These are phyloP conservation scores for Tetragonisca angustula DNA, from an alignment of 2,888 invertebrate species.

Conservation along the genomic window DNA sequence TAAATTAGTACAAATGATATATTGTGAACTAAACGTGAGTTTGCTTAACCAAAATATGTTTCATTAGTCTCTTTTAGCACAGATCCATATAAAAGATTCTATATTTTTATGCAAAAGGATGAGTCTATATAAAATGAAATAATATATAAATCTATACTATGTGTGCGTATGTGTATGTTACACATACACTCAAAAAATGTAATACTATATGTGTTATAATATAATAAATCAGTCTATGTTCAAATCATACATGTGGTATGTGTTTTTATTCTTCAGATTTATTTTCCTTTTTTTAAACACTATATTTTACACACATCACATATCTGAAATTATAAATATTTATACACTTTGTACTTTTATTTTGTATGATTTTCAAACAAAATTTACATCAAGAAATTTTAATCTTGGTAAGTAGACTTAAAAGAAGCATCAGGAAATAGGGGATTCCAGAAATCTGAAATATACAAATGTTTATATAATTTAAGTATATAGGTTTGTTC, in stretches of 20 bases:
- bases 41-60: constrained; percentile 70
- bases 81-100: constrained; percentile 80
- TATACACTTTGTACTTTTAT: background rate
- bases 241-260: constrained; percentile 62
- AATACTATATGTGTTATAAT: constrained; percentile 82
- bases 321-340: background rate
- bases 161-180: constrained; percentile 58
- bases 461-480: background rate
- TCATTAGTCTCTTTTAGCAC: constrained; percentile 76
- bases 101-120: constrained; percentile 83
- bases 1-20: constrained; percentile 30
- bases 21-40: constrained; percentile 38
- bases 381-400: background rate
- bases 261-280: constrained; percentile 11
- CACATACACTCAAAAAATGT: constrained; percentile 77
- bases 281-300: constrained; percentile 12
- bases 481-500: background rate
- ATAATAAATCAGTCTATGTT: constrained; percentile 83
- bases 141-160: constrained; percentile 81
- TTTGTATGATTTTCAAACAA: background rate
- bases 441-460: constrained; percentile 83
- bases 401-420: constrained; percentile 38
- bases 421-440: constrained; percentile 77
- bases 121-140: constrained; percentile 78
- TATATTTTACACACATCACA: constrained; percentile 8